Base-by-base conservation (phyloP, 2,888 invertebrate species). In the Hoplodrina ambigua region DNA sequence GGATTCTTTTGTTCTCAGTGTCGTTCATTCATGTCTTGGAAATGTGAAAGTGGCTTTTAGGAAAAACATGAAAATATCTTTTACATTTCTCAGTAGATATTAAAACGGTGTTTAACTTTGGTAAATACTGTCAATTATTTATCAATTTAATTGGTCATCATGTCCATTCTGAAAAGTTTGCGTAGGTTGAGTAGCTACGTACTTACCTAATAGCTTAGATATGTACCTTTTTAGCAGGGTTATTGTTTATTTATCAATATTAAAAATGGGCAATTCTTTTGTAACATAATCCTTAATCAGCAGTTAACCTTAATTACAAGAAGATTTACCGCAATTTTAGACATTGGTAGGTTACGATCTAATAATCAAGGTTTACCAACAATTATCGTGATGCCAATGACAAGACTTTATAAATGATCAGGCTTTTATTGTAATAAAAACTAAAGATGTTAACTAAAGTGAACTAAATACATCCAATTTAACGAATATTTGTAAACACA, bases 1-100 rank as follows among this genome's bases (percentile, higher is more conserved):
- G 68, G 44, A 67, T 77, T 79, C 52, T 53, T 81, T 81, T 77
- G 64, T 59, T 67, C 61, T 70, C 68, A 57, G 53, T 60, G 63
- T 30, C 11, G 37, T 71, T 41, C 52, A 67, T 65, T 64, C 44
- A 56, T 67, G 49, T 59, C 44, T 80, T 60, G 41, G 25, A 59
- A 74, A 74, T 60, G 25, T 65, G 49, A 65, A 59, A 70, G 62
- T 25, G 67, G 41, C 59, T 73, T 60, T 60, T 59, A 56, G 69
- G 33, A 33, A 49, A 58, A 66, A 8, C 33, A 49, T 46, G 25
- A 58, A n/a, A 30, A 56, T 20, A 37, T 30, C 2, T 57, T 57
- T 72, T 19, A 25, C 15, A 41, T 50, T 44, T 55, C 13, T 30
- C 53, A 46, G 41, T 53, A 46, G 11, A 13, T 19, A 17, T 11